These are phyloP conservation scores for Barnardius zonarius DNA, from an alignment of 2,113 vertebrate genomes.

Conservation along the genomic window DNA sequence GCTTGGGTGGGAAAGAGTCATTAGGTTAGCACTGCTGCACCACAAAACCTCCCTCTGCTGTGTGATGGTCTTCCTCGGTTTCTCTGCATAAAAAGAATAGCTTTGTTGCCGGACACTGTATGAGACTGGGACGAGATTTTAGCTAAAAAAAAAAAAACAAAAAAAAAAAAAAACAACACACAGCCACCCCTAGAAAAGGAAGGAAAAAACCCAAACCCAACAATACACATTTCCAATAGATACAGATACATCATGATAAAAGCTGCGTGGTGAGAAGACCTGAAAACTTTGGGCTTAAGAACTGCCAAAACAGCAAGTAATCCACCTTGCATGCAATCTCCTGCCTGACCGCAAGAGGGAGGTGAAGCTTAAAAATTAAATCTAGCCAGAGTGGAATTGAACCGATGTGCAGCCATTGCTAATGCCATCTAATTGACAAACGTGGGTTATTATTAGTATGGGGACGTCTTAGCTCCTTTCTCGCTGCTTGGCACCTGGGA, in stretches of 20 bases:
- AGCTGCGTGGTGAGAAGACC: background rate
- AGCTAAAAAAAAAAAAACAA: background rate
- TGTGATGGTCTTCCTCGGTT: background rate
- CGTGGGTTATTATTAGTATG: background rate
- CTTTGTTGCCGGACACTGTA: background rate
- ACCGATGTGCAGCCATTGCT: background rate
- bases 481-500: background rate
- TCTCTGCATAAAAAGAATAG: background rate
- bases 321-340: background rate
- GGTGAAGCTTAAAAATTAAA: constrained; percentile 30
- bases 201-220: background rate
- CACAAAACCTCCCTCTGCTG: background rate
- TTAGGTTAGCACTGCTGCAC: background rate
- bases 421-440: background rate
- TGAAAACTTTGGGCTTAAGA: background rate
- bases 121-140: background rate
- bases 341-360: constrained; percentile 54
- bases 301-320: rapidly evolving
- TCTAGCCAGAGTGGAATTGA: background rate
- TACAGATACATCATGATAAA: background rate
- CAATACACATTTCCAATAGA: rapidly evolving
- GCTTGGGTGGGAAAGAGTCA: too few species aligned
- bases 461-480: background rate
- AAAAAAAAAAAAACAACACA: too few species aligned
- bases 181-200: background rate